A percentile compares a stretch with the other conserved stretches of the same genome.
Conservation (phyloP, 1,140 invertebrate species). For the Nymphalis io region DNA sequence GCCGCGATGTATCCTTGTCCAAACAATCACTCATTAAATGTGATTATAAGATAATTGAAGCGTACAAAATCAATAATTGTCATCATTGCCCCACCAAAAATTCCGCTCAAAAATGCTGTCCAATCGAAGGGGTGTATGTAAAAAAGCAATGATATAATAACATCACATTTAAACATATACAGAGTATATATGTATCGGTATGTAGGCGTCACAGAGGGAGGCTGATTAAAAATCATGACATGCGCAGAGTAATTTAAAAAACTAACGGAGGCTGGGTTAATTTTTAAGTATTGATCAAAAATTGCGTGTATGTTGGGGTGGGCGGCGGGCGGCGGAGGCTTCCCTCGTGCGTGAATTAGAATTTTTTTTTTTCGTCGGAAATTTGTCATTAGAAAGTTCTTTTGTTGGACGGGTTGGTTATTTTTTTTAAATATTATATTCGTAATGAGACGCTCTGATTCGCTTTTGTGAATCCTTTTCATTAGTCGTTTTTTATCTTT, state of each 20-base stretch:
- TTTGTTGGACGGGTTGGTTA: constrained; percentile 43
- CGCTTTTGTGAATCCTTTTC: neutral
- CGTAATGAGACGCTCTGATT: constrained; percentile 16
- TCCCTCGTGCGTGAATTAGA: constrained; percentile 70
- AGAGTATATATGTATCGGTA: constrained; percentile 42
- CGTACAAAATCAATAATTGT: constrained; percentile 6
- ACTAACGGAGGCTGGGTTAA: constrained; percentile 75
- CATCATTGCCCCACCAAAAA: constrained; percentile 10
- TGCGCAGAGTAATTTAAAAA: constrained; percentile 78
- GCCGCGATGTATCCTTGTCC: neutral
- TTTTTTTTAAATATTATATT: constrained; percentile 2
- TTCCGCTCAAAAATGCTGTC: constrained; percentile 30
- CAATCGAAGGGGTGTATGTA: constrained; percentile 41
- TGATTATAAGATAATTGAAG: constrained; percentile 10
- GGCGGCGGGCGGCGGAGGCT: constrained; percentile 34
- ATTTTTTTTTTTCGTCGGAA: constrained; percentile 55
- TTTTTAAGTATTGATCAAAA: constrained; percentile 80
- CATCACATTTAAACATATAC: constrained; percentile 59
- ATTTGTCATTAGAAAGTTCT: constrained; percentile 70
- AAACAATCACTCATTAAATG: neutral
- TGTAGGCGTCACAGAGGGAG: constrained; percentile 65
- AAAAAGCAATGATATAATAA: constrained; percentile 59
- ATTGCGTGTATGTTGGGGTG: constrained; percentile 61
- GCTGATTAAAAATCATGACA: constrained; percentile 77
- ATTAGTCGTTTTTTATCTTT: neutral